Evolutionary conservation across 2,888 invertebrate genomes (phyloP).

Genomic region (Cephus runcator): DNA sequence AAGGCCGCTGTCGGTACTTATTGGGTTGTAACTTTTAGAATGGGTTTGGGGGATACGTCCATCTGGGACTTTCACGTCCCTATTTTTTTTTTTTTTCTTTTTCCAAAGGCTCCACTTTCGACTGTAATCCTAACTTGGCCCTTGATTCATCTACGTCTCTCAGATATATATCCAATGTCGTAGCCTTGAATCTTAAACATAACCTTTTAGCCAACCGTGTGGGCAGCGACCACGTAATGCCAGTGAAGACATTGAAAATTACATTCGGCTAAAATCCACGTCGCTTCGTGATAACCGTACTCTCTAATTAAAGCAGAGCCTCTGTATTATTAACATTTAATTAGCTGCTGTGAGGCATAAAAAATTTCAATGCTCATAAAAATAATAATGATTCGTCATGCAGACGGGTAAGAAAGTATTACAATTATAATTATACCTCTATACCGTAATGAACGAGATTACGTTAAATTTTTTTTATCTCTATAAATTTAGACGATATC

Average conservation of each 20-base stretch:
- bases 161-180: not conserved
- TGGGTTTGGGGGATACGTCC: not conserved
- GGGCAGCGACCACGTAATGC: not conserved
- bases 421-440: not conserved
- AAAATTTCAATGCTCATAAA: not conserved
- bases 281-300: not conserved
- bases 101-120: not conserved
- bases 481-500: not conserved
- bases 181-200: not conserved
- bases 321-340: not conserved
- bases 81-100: not conserved
- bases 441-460: not conserved
- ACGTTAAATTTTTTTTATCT: not conserved
- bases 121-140: not conserved
- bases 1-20: not conserved
- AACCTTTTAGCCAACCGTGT: not conserved
- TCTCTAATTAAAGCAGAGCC: not conserved
- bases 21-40: not conserved
- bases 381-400: not conserved
- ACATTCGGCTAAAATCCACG: not conserved
- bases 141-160: not conserved
- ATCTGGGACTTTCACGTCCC: not conserved
- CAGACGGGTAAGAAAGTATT: not conserved
- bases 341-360: not conserved
- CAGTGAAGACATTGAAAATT: not conserved